phyloP scores from a whole-genome alignment of 2,113 vertebrate species.

The Alligator mississippiensis region DNA sequence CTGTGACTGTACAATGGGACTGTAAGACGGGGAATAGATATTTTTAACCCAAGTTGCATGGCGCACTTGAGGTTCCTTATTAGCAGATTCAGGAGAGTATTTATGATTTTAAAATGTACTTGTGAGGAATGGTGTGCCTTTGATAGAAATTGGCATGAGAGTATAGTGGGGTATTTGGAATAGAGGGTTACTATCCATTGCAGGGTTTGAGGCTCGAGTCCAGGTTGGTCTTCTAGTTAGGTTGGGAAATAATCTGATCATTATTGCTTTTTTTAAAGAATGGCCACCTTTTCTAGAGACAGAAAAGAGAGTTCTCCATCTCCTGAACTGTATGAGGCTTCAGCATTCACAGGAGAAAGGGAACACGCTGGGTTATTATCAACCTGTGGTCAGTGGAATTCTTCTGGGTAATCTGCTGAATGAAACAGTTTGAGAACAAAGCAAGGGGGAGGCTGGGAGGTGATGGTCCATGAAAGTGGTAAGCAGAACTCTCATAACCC shows the following conservation, averaged over 20 bases:
- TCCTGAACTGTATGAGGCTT: neutral
- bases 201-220: neutral
- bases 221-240: neutral
- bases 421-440: slow-evolving; percentile 51
- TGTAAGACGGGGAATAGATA: neutral
- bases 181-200: neutral
- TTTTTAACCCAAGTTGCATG: neutral
- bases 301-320: neutral
- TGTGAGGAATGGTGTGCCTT: neutral
- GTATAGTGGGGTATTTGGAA: neutral
- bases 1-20: neutral
- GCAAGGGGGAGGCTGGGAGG: slow-evolving; percentile 51
- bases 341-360: slow-evolving; percentile 9
- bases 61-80: neutral
- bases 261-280: neutral
- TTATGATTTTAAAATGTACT: neutral
- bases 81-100: neutral
- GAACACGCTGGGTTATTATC: slow-evolving; percentile 6
- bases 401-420: slow-evolving; percentile 47
- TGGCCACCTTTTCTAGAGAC: neutral
- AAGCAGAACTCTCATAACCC: slow-evolving; percentile 46
- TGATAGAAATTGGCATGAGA: neutral
- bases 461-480: slow-evolving; percentile 56
- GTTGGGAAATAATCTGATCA: neutral
- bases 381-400: slow-evolving; percentile 51